Percentiles rank a stretch among this genome's conserved stretches.
phyloP scores from a whole-genome alignment of 2,113 vertebrate species.

The Silurus meridionalis region DNA sequence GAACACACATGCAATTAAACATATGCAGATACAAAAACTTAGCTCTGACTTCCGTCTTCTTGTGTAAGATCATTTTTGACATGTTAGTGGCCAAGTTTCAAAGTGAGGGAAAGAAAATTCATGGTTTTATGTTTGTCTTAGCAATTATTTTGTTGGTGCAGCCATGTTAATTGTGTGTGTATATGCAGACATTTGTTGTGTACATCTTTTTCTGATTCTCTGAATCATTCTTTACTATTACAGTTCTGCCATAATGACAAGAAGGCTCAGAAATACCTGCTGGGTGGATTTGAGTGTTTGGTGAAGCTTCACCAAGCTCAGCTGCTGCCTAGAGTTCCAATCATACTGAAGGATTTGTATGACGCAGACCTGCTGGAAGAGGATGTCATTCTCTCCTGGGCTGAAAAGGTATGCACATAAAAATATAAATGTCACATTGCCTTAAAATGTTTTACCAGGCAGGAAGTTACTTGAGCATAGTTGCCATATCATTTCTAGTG shows the following conservation, averaged over 20 bases:
- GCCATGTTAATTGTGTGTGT: background rate
- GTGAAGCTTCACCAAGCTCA: conserved; percentile 92
- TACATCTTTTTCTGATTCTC: background rate
- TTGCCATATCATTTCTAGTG: background rate
- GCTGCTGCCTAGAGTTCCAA: conserved; percentile 87
- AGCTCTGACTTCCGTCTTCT: too few species aligned
- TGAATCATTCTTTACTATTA: background rate
- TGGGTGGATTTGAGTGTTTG: conserved; percentile 94
- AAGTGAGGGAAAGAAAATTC: background rate
- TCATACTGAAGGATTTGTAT: conserved; percentile 95
- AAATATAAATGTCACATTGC: background rate
- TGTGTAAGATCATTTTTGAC: too few species aligned
- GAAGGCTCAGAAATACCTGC: conserved; percentile 93
- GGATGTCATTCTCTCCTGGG: conserved; percentile 94
- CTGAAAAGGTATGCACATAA: conserved; percentile 84
- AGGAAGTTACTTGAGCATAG: background rate
- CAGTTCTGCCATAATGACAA: conserved; percentile 99
- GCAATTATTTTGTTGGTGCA: background rate
- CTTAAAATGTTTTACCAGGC: background rate
- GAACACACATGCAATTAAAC: background rate
- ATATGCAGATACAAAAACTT: background rate
- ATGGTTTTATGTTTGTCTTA: background rate
- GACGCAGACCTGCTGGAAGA: conserved; percentile 95
- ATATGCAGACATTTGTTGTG: background rate
- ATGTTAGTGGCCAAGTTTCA: too few species aligned